phyloP scores from a whole-genome alignment of 92 coral and sea anemone species.

The Epizoanthus scotinus region DNA sequence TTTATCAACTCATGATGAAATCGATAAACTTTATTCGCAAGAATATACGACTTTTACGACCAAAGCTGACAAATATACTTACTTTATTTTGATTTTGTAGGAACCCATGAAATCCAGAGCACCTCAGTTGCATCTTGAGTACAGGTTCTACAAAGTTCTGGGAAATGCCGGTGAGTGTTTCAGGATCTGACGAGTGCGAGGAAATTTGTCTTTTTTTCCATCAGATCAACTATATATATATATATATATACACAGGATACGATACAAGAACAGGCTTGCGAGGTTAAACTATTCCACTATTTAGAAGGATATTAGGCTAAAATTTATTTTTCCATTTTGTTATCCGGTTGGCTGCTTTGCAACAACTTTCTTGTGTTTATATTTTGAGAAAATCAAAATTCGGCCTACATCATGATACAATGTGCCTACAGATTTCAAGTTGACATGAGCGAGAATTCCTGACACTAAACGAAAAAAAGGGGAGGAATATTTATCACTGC shows the following conservation, averaged over 20 bases:
- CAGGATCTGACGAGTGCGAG: conserved; percentile 2
- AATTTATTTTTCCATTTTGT: neutral
- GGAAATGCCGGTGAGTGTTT: conserved; percentile 84
- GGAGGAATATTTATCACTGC: neutral
- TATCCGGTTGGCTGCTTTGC: neutral
- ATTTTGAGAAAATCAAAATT: conserved; percentile 1
- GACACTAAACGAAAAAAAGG: neutral
- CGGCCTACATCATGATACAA: neutral
- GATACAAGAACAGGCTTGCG: neutral
- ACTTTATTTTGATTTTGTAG: conserved; percentile 48
- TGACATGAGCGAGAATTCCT: neutral
- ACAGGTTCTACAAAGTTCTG: conserved; percentile 94
- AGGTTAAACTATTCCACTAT: neutral
- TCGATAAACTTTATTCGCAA: neutral
- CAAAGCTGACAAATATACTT: conserved; percentile 12
- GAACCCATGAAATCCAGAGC: conserved; percentile 99
- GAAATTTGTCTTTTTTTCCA: conserved; percentile 5
- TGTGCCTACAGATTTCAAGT: neutral
- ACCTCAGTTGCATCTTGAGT: conserved; percentile 95
- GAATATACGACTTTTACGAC: neutral
- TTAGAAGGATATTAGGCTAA: neutral
- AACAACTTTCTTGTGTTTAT: conserved; percentile 11
- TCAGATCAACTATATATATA: neutral
- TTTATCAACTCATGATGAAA: conserved; percentile 9
- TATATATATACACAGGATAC: conserved; percentile 5